Conservation (phyloP, 2,113 vertebrate species). For the Caretta caretta region DNA sequence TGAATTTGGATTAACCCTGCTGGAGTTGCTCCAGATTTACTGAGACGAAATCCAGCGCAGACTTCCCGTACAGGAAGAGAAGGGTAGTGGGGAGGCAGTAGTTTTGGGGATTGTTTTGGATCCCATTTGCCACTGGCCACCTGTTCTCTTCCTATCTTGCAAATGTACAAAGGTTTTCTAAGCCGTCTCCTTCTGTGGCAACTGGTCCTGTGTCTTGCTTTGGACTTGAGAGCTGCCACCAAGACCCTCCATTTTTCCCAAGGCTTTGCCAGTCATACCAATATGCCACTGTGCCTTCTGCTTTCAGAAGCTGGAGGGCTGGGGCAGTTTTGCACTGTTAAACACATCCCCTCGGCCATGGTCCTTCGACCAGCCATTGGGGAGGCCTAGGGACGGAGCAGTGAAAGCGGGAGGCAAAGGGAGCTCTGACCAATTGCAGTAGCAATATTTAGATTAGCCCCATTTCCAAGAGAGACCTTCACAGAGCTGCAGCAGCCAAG, state of each 20-base stretch:
- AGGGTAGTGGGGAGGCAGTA: neutral
- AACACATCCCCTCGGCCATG: accelerated
- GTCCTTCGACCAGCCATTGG: accelerated
- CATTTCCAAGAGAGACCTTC: neutral
- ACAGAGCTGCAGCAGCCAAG: neutral
- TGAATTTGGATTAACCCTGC: neutral
- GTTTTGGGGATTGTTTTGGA: neutral
- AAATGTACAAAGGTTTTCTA: neutral
- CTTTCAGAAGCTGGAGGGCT: neutral
- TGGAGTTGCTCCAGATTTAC: neutral
- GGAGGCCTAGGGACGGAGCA: neutral
- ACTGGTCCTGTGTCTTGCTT: neutral
- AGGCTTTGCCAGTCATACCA: neutral
- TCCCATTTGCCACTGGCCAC: neutral
- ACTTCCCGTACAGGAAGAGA: neutral
- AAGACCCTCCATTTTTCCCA: neutral
- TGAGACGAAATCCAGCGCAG: neutral
- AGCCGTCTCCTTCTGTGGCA: neutral
- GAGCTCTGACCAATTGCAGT: constrained; percentile 12
- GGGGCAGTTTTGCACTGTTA: accelerated
- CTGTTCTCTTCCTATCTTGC: neutral
- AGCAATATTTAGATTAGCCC: constrained; percentile 10
- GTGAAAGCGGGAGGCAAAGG: neutral
- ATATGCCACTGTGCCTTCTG: neutral
- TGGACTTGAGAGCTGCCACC: neutral